Evolutionary conservation across 1,140 invertebrate genomes (phyloP).

Genomic region (Thalassaphorura encarpata): DNA sequence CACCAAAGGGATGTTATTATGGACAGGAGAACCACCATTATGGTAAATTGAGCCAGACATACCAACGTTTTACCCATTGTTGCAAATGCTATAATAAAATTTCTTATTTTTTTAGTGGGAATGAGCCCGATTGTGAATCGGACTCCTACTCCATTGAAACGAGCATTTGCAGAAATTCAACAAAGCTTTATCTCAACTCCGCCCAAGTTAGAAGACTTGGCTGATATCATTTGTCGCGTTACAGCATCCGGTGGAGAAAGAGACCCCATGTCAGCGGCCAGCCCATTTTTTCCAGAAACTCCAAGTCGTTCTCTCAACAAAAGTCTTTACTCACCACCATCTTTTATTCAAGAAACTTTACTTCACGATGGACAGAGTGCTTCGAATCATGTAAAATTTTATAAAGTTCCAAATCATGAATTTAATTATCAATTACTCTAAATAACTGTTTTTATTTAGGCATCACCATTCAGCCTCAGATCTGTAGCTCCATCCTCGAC

Average conservation of each 20-base stretch:
- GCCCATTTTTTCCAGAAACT: slow-evolving; percentile 12
- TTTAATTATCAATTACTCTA: too few relatives aligned
- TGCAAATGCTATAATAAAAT: too few relatives aligned
- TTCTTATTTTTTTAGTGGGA: background rate
- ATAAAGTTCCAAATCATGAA: too few relatives aligned
- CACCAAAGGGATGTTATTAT: too few relatives aligned
- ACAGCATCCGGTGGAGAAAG: background rate
- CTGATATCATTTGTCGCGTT: slow-evolving; percentile 20
- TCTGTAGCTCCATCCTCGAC: too few relatives aligned
- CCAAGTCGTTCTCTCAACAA: slow-evolving; percentile 17
- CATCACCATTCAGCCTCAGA: too few relatives aligned
- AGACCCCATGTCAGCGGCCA: background rate
- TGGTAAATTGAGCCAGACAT: too few relatives aligned
- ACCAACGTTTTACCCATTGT: too few relatives aligned
- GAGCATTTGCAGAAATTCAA: slow-evolving; percentile 25
- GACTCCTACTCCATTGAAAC: slow-evolving; percentile 27
- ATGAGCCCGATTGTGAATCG: too few relatives aligned
- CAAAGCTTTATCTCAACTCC: slow-evolving; percentile 20
- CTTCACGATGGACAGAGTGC: background rate
- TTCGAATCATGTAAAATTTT: too few relatives aligned
- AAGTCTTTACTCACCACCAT: slow-evolving; percentile 22
- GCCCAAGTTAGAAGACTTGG: slow-evolving; percentile 24
- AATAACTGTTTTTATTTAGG: too few relatives aligned
- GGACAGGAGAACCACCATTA: too few relatives aligned
- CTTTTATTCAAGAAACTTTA: slow-evolving; percentile 16